phyloP scores from a whole-genome alignment of 2,113 vertebrate species.

The Thamnophis sirtalis region DNA sequence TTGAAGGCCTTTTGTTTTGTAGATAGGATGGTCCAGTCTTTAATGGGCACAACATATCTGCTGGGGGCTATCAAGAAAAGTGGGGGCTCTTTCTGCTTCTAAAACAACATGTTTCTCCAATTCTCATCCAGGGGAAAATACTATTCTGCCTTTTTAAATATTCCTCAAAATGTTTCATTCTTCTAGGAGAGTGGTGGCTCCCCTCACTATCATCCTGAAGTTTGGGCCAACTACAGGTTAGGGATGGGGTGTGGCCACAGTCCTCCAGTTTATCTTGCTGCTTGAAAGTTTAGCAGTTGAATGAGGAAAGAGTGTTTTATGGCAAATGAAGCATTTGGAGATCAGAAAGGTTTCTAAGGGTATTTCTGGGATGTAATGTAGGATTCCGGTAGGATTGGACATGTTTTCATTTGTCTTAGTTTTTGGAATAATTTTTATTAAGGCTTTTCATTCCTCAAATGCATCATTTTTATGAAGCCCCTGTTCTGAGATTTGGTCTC shows the following conservation, averaged over 20 bases:
- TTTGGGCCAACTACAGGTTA: neutral
- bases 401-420: neutral
- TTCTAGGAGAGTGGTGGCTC: too few species aligned
- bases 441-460: neutral
- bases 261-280: neutral
- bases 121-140: too few species aligned
- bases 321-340: neutral
- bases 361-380: neutral
- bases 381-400: neutral
- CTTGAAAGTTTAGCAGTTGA: neutral
- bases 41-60: too few species aligned
- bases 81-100: too few species aligned
- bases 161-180: too few species aligned
- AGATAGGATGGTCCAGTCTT: too few species aligned
- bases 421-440: neutral
- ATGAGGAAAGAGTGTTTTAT: neutral
- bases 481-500: neutral
- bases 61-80: too few species aligned
- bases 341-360: neutral
- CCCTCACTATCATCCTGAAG: neutral
- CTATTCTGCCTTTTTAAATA: too few species aligned
- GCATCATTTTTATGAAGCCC: neutral
- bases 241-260: neutral
- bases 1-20: too few species aligned
- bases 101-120: too few species aligned